Conservation (phyloP, 1,140 invertebrate genomes). For the Orius laevigatus region DNA sequence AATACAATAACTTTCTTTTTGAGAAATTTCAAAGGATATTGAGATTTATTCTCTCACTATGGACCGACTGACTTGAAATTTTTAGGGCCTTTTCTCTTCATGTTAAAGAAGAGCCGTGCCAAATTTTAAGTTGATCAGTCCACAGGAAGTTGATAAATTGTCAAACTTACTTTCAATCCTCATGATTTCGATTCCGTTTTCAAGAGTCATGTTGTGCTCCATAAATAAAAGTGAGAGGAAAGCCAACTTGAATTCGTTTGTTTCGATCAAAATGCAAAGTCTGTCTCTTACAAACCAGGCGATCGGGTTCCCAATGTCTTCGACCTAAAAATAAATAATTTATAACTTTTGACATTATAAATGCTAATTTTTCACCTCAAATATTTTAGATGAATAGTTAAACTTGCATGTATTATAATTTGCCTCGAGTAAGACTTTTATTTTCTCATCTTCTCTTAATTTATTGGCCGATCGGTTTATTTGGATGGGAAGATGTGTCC, state of each 20-base stretch:
- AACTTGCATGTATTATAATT: slow-evolving; percentile 21
- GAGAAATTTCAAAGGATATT: too few relatives aligned
- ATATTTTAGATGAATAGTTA: not conserved
- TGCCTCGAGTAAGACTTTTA: slow-evolving; percentile 33
- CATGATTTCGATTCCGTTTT: slow-evolving; percentile 42
- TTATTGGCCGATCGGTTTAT: slow-evolving; percentile 22
- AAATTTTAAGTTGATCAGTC: too few relatives aligned
- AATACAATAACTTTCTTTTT: too few relatives aligned
- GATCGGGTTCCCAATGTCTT: slow-evolving; percentile 43
- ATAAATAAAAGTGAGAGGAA: slow-evolving; percentile 39
- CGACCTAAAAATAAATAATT: slow-evolving; percentile 31
- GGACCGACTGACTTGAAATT: too few relatives aligned
- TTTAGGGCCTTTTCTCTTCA: too few relatives aligned
- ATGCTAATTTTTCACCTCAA: not conserved
- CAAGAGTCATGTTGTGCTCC: slow-evolving; percentile 39
- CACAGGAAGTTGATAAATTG: too few relatives aligned
- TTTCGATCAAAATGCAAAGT: slow-evolving; percentile 42
- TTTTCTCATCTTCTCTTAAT: slow-evolving; percentile 23
- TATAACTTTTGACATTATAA: not conserved
- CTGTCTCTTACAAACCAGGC: slow-evolving; percentile 43
- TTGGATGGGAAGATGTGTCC: slow-evolving; percentile 33
- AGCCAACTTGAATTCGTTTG: slow-evolving; percentile 42
- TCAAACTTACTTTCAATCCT: slow-evolving; percentile 44
- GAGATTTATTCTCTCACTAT: too few relatives aligned
- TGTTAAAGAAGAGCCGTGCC: too few relatives aligned